Base-by-base conservation (phyloP, 64 coral and sea anemone species). In the Actinia tenebrosa region DNA sequence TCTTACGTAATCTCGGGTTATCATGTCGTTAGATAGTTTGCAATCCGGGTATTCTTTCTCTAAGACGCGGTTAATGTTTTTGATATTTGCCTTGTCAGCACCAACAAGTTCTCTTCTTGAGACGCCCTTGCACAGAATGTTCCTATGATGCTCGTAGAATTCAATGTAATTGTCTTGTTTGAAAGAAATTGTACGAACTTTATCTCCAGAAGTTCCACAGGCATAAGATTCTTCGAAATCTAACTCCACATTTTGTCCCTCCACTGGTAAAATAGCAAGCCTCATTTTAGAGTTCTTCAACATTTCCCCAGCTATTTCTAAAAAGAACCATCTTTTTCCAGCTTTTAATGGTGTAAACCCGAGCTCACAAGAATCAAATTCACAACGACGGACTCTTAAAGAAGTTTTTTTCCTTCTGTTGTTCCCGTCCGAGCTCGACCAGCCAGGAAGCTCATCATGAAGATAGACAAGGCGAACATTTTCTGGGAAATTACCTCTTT, bases 11-110 rank as follows among this genome's bases (percentile, higher is more conserved):
- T 11, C 6, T 7, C 44, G 18, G 22, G 16, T 81, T 81, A 45
- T 26, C 11, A 50, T 22, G 15, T 81, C 79, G 18, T 23, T 26
- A 20, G 8, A 60, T 52, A 37, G 2, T 19, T 79, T 26, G 44
- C 42, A 45, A 30, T 60, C 17, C 0, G 42, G 53, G 14, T 52
- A 81, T 7, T 80, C 5, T 14, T 53, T 81, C 46, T 79, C 45
- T 42, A 89, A 64, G 13, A 89, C 88, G 53, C 92, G 87, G 17
- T 93, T 89, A 60, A 93, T 89, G 20, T 89, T 89, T 52, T 78
- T 59, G 44, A 93, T 89, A 56, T 93, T 83, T 37, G 83, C 88
- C 25, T 54, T n/a, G 78, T 93, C 92, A 4, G 83, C 55, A 56
- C 92, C 92, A 7, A 88, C 25, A 16, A 88, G 47, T 19, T 81